phyloP scores from a whole-genome alignment of 1,140 invertebrate species.

The Procambarus virginalis region DNA sequence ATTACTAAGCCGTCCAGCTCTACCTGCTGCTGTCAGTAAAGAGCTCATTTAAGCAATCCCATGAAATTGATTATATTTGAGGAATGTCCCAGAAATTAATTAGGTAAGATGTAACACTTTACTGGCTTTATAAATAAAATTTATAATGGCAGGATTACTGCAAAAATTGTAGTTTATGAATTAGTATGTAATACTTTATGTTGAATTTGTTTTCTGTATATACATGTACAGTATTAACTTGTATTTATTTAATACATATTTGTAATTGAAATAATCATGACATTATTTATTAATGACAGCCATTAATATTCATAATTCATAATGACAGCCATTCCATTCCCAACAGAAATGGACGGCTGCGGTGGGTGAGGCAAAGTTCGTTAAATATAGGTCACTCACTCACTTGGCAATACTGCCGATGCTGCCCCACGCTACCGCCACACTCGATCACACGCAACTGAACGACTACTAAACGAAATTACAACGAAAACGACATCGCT shows the following conservation, averaged over 20 bases:
- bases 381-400: conserved; percentile 35
- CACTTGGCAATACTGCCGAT: conserved; percentile 14
- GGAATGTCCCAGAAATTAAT: background rate
- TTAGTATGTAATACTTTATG: background rate
- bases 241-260: too few relatives aligned
- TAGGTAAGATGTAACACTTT: background rate
- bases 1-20: conserved; percentile 47
- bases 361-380: conserved; percentile 53
- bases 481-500: conserved; percentile 57
- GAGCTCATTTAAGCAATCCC: background rate
- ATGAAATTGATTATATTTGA: background rate
- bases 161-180: background rate
- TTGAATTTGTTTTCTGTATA: too few relatives aligned
- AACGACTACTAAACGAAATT: conserved; percentile 43
- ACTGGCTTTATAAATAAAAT: background rate
- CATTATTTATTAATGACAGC: too few relatives aligned
- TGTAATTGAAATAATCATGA: too few relatives aligned
- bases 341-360: conserved; percentile 47
- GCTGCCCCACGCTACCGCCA: conserved; percentile 61
- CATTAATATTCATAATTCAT: too few relatives aligned
- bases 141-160: background rate
- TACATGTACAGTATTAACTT: too few relatives aligned
- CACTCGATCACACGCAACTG: conserved; percentile 60
- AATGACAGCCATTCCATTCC: too few relatives aligned
- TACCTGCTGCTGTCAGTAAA: conserved; percentile 3